Evolutionary conservation across 35 echinoderm and acorn worm genomes (phyloP).

Genomic region (Strongylocentrotus purpuratus): DNA sequence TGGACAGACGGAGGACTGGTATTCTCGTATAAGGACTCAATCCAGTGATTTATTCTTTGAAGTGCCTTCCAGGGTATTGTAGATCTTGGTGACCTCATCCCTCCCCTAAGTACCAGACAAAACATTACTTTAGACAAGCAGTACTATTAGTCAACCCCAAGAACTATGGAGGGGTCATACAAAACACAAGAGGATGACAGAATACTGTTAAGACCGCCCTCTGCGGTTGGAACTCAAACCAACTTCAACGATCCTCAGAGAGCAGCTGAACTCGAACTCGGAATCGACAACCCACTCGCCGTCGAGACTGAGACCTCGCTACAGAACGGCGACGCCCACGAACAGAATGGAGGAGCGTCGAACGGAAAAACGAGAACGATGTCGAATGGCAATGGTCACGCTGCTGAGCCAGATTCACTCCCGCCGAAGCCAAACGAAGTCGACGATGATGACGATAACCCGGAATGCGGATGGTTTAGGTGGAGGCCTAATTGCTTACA

Average conservation of each 20-base stretch:
- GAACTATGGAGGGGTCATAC: not conserved
- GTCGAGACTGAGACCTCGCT: not conserved
- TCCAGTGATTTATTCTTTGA: not conserved
- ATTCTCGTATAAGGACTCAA: not conserved
- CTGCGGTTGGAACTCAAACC: constrained; percentile 4
- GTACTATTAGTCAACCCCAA: not conserved
- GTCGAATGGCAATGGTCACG: not conserved
- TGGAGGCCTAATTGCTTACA: constrained; percentile 53
- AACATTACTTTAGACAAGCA: not conserved
- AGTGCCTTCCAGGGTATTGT: not conserved
- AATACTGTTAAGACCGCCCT: not conserved
- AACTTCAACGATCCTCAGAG: not conserved
- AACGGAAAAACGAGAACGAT: not conserved
- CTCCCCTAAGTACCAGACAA: not conserved
- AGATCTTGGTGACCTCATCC: too few species aligned
- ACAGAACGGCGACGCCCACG: not conserved
- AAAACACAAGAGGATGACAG: not conserved
- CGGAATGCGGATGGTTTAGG: constrained; percentile 54
- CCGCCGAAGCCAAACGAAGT: not conserved
- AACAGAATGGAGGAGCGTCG: not conserved
- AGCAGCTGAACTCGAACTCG: not conserved
- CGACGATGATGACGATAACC: constrained; percentile 47
- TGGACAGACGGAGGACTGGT: not conserved
- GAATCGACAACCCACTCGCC: constrained; percentile 9
- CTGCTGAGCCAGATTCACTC: not conserved